Evolutionary conservation across 1,140 invertebrate genomes (phyloP).

Genomic region (Pomacea maculata): DNA sequence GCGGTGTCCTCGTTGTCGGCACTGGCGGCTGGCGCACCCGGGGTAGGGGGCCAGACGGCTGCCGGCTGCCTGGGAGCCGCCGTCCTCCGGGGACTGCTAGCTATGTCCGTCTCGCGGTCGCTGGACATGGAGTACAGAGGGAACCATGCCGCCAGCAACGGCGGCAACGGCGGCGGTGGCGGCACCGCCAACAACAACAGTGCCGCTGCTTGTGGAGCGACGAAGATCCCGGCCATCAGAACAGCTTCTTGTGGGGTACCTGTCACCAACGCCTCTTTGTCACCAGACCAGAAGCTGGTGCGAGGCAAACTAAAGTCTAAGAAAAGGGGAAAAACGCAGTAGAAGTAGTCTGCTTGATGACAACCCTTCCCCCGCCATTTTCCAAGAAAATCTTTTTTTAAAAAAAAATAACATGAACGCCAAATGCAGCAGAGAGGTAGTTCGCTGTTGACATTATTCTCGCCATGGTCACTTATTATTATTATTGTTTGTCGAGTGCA

Average conservation of each 20-base stretch:
- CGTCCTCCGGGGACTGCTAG: slow-evolving; percentile 17
- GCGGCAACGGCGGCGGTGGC: background rate
- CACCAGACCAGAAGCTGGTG: background rate
- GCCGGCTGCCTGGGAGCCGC: slow-evolving; percentile 17
- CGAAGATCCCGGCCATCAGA: background rate
- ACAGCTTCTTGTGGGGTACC: background rate
- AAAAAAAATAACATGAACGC: too few species aligned
- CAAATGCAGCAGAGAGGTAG: too few species aligned
- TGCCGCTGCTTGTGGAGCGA: background rate
- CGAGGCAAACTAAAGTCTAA: background rate
- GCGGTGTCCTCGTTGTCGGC: slow-evolving; percentile 5
- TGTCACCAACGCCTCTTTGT: too few species aligned
- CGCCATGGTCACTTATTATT: too few species aligned
- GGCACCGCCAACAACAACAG: background rate
- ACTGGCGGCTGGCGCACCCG: background rate
- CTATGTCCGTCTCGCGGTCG: slow-evolving; percentile 14
- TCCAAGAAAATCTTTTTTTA: too few species aligned
- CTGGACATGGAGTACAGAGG: slow-evolving; percentile 19
- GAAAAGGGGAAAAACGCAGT: too few species aligned
- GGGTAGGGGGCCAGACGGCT: slow-evolving; percentile 7
- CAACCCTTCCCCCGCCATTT: too few species aligned
- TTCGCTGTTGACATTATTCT: too few species aligned
- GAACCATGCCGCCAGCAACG: background rate
- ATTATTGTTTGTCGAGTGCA: too few species aligned
- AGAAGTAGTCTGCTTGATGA: too few species aligned